Evolutionary conservation across 1,140 invertebrate genomes (phyloP).

Genomic region (Zeugodacus cucurbitae): DNA sequence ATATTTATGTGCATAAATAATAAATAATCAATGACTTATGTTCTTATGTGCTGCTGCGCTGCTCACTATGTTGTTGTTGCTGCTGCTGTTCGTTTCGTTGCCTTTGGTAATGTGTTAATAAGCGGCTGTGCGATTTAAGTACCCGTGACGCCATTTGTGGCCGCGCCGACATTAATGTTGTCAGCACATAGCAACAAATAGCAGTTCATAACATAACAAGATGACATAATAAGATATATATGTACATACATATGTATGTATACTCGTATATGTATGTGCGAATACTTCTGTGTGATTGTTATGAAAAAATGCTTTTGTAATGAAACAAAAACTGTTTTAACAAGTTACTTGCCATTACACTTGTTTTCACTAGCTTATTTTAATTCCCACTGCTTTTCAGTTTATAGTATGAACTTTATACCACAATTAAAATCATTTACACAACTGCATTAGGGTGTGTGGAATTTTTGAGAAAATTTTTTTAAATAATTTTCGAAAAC

Average conservation of each 20-base stretch:
- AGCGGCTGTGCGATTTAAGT: conserved; percentile 12
- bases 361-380: background rate
- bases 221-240: background rate
- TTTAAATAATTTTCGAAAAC: too few relatives aligned
- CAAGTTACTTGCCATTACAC: background rate
- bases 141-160: conserved; percentile 2
- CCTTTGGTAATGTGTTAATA: conserved; percentile 35
- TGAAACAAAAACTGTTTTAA: background rate
- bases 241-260: background rate
- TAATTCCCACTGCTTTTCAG: background rate
- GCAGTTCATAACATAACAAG: background rate
- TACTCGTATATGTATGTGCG: background rate
- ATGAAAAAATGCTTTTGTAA: background rate
- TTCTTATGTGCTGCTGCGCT: background rate
- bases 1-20: conserved; percentile 26
- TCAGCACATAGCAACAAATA: background rate
- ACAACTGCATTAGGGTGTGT: background rate
- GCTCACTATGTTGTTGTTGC: background rate
- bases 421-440: background rate
- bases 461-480: background rate
- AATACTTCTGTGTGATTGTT: too few relatives aligned
- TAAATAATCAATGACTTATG: conserved; percentile 25
- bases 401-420: too few relatives aligned
- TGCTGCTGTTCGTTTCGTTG: background rate
- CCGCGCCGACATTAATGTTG: conserved; percentile 8